phyloP scores from a whole-genome alignment of 2,888 invertebrate genomes.

The Noctua pronuba region DNA sequence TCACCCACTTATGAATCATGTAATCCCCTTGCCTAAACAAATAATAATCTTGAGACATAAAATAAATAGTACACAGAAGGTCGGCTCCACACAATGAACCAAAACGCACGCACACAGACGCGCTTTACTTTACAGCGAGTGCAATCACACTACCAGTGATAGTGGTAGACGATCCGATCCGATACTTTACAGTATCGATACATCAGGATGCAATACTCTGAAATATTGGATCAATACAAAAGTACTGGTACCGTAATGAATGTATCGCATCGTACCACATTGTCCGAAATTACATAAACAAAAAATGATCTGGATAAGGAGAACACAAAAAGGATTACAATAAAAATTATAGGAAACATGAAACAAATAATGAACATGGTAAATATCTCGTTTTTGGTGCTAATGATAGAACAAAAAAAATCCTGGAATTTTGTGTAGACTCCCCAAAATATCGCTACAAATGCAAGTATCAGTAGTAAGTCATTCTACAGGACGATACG shows the following conservation, averaged over 20 bases:
- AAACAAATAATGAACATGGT: background rate
- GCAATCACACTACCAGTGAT: background rate
- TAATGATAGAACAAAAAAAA: background rate
- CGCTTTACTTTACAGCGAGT: background rate
- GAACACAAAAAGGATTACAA: background rate
- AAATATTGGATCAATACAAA: background rate
- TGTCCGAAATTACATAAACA: background rate
- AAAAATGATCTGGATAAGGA: no score
- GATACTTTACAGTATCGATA: background rate
- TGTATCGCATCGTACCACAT: background rate
- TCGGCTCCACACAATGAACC: background rate
- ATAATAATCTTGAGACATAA: conserved; percentile 31
- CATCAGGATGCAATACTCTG: background rate
- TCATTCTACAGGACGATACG: background rate
- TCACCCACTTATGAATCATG: conserved; percentile 54
- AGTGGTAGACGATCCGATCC: background rate
- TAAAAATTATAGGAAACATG: no score
- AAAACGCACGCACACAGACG: conserved; percentile 16
- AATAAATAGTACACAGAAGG: conserved; percentile 21
- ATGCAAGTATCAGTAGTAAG: background rate
- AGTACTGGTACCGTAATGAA: background rate
- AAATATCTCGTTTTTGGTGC: background rate
- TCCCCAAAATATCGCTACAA: background rate
- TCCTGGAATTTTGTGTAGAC: background rate
- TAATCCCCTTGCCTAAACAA: conserved; percentile 36